A percentile compares a stretch with the other conserved stretches of the same genome.
Evolutionary conservation across 2,888 invertebrate species (phyloP).

Genomic region (Willowsia nigromaculata): DNA sequence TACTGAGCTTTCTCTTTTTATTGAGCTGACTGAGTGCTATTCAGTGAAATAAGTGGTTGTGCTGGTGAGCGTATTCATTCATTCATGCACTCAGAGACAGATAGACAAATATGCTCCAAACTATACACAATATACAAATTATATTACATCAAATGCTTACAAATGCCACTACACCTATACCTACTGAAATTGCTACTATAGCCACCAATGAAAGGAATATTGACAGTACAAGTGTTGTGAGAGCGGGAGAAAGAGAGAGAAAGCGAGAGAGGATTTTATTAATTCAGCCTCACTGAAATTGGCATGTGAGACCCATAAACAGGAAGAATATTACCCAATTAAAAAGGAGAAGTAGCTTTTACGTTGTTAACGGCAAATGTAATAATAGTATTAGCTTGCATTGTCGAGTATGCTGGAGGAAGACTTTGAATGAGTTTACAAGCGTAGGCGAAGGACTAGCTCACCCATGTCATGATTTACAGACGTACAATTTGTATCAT

Average conservation of each 20-base stretch:
- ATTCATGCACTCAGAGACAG: constrained; percentile 19
- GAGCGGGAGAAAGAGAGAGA: background rate
- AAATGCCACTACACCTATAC: background rate
- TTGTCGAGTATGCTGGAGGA: background rate
- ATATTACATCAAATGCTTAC: background rate
- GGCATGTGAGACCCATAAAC: constrained; percentile 69
- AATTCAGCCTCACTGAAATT: constrained; percentile 67
- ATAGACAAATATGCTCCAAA: constrained; percentile 7
- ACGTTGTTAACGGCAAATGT: constrained; percentile 41
- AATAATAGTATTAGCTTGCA: constrained; percentile 42
- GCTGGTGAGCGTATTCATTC: background rate
- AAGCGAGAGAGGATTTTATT: constrained; percentile 62
- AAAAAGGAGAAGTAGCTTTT: constrained; percentile 58
- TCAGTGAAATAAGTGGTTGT: constrained; percentile 7
- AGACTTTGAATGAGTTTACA: background rate
- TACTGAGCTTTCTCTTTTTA: background rate
- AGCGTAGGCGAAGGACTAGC: background rate
- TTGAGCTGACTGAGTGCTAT: constrained; percentile 5
- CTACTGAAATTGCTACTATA: too few species aligned
- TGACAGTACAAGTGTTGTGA: constrained; percentile 5
- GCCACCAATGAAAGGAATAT: constrained; percentile 54
- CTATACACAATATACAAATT: background rate
- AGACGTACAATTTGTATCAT: constrained; percentile 12
- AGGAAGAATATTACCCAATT: constrained; percentile 70
- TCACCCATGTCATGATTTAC: constrained; percentile 61